Conservation (phyloP, 2,888 invertebrate species). For the Rotaria magnacalcarata region DNA sequence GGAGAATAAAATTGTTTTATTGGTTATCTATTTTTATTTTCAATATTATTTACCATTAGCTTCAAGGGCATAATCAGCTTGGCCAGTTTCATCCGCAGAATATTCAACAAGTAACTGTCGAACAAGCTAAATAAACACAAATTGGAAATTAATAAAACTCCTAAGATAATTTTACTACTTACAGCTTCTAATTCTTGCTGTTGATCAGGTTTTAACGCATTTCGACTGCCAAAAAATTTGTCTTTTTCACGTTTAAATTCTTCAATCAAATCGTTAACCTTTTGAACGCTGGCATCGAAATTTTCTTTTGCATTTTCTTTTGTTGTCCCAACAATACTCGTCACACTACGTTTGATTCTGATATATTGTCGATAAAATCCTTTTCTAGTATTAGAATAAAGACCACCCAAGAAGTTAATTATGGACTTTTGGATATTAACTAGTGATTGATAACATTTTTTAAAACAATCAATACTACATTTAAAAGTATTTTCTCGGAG, state of each 20-base stretch:
- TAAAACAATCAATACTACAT: background rate
- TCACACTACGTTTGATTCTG: background rate
- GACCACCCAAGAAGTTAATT: background rate
- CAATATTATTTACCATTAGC: slow-evolving; percentile 62
- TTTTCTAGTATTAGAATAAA: background rate
- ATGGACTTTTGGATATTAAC: background rate
- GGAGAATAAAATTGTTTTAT: no score
- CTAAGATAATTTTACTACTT: background rate
- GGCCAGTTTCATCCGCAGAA: slow-evolving; percentile 82
- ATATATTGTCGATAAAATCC: background rate
- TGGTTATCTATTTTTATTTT: background rate
- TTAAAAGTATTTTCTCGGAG: background rate
- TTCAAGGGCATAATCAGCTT: slow-evolving; percentile 89
- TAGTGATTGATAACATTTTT: no score
- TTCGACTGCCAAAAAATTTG: background rate
- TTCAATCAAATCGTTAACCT: background rate
- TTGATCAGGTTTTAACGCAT: background rate
- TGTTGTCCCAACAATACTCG: background rate
- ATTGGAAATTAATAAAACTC: no score
- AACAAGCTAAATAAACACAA: background rate
- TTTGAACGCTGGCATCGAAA: background rate
- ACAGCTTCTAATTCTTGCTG: background rate
- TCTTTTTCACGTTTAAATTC: slow-evolving; percentile 6
- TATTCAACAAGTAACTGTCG: slow-evolving; percentile 1
- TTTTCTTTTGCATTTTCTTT: background rate